Evolutionary conservation across 30 jellyfish, hydroid and myxozoan species (phyloP).

Genomic region (Aurelia coerulea): DNA sequence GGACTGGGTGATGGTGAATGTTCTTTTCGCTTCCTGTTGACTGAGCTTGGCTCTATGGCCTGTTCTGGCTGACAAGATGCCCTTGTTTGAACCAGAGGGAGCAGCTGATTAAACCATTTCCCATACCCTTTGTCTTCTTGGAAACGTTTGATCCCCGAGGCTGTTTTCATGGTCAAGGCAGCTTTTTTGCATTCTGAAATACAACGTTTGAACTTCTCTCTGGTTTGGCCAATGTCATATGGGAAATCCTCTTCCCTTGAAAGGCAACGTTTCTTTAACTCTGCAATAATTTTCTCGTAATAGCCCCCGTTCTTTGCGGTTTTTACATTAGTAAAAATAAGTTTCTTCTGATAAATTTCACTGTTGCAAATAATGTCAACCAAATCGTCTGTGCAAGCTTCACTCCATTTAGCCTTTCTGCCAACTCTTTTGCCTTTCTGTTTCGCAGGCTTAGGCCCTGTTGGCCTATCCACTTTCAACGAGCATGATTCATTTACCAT

Average conservation of each 20-base stretch:
- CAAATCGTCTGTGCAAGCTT: slow-evolving; percentile 21
- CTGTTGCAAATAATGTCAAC: slow-evolving; percentile 34
- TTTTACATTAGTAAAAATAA: slow-evolving; percentile 28
- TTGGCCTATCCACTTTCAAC: slow-evolving; percentile 5
- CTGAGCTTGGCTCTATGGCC: slow-evolving; percentile 39
- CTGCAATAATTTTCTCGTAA: not conserved
- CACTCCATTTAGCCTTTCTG: slow-evolving; percentile 52
- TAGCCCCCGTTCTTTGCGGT: not conserved
- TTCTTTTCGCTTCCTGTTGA: not conserved
- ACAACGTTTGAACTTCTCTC: slow-evolving; percentile 38
- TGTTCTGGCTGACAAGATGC: slow-evolving; percentile 57
- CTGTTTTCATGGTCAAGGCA: slow-evolving; percentile 41
- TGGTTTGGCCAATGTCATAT: slow-evolving; percentile 12
- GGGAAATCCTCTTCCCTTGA: slow-evolving; percentile 12
- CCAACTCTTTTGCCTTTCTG: slow-evolving; percentile 34
- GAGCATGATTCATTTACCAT: slow-evolving; percentile 18
- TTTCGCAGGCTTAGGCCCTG: slow-evolving; percentile 36
- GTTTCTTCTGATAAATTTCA: slow-evolving; percentile 29
- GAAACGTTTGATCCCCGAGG: slow-evolving; percentile 39
- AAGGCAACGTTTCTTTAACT: not conserved
- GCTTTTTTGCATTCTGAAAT: slow-evolving; percentile 24
- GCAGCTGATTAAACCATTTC: slow-evolving; percentile 36
- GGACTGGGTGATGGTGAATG: not conserved
- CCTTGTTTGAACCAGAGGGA: slow-evolving; percentile 33
- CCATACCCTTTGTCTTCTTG: slow-evolving; percentile 28